Base-by-base conservation (phyloP, 2,888 invertebrate genomes). In the Muschampia plurimacula region DNA sequence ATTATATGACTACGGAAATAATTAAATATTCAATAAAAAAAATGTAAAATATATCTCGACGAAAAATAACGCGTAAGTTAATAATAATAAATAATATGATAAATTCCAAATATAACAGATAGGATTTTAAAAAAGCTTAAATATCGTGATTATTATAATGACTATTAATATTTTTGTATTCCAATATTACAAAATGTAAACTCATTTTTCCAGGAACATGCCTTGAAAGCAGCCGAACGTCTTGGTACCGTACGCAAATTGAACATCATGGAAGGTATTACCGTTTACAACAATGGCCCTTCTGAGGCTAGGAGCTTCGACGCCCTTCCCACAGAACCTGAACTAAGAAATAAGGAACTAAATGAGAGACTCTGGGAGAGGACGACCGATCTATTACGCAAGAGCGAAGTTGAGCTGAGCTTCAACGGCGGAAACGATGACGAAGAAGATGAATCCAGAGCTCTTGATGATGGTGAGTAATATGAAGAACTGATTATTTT, bases 321-420 rank as follows among this genome's bases (percentile, higher is more conserved):
- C 44, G 72, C 85, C 36, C 81, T 93, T 0, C 87, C 93, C 0
- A 77, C 83, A 0, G 92, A 92, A 0, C 86, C 87, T 55, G 83
- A 86, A 60, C 72, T 80, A 5, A 89, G 92, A 75, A 89, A 82
- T 73, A 85, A 84, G 63, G 87, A 90, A 71, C 79, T 94, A 5
- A 85, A 89, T 63, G 89, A 91, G 2, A 87, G 86, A 66, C 81
- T 94, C 6, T 92, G 91, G 92, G 85, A 89, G 28, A 89, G 83
- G 10, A 82, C 90, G 1, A 78, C 86, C 0, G 88, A 89, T n/a
- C 80, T 94, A 7, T 73, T 93, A 6, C 82, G 89, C 69, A 87
- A 85, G 73, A 83, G 89, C 57, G 93, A 93, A 32, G 76, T 94
- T 57, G 93, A 94, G 67, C 74, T 93, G 1, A 91, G 87, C 78